These are phyloP conservation scores for Pholis gunnellus DNA, from an alignment of 2,113 vertebrate species.

Conservation along the genomic window DNA sequence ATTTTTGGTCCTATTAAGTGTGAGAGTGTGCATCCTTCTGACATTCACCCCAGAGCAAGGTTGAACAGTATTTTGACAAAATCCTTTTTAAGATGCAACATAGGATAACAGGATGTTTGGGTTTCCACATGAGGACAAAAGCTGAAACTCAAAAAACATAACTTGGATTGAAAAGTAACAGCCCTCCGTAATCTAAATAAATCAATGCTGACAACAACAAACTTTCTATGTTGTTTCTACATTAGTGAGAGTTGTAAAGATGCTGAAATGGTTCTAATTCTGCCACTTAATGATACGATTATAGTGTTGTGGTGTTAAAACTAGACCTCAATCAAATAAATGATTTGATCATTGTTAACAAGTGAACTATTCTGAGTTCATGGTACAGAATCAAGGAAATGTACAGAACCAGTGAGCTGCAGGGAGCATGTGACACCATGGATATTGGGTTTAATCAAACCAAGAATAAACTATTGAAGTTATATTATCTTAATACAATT, in stretches of 20 bases:
- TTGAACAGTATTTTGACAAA: conserved; percentile 9
- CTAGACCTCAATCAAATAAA: neutral
- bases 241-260: neutral
- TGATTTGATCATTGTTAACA: neutral
- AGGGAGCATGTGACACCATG: neutral
- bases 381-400: neutral
- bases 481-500: neutral
- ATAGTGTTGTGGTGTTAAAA: neutral
- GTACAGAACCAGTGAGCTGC: neutral
- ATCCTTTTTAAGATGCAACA: neutral
- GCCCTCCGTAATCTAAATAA: neutral
- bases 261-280: neutral
- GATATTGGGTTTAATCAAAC: neutral
- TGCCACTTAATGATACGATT: neutral
- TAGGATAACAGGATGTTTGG: neutral
- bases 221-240: neutral
- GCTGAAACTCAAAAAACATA: neutral
- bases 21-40: neutral
- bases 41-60: conserved; percentile 6
- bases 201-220: neutral
- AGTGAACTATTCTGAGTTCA: neutral
- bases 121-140: neutral
- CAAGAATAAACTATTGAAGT: neutral
- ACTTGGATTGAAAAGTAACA: neutral
- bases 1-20: neutral